These are phyloP conservation scores for Nylanderia fulva DNA, from an alignment of 1,140 invertebrate species.

Conservation along the genomic window DNA sequence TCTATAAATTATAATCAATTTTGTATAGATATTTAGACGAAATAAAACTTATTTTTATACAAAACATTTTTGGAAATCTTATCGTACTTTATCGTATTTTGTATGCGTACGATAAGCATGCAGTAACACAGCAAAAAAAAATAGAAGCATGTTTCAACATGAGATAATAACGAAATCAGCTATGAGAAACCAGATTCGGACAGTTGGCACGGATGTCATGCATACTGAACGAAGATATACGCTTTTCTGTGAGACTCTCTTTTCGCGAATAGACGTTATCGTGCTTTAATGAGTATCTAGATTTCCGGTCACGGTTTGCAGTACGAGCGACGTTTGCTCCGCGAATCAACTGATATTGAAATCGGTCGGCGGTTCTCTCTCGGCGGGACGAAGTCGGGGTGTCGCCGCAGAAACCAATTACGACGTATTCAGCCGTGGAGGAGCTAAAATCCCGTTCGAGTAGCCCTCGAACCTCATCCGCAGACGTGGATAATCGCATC, in stretches of 20 bases:
- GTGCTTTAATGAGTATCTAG: slow-evolving; percentile 37
- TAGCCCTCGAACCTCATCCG: slow-evolving; percentile 79
- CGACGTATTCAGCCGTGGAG: slow-evolving; percentile 75
- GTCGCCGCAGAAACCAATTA: slow-evolving; percentile 76
- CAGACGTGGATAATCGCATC: slow-evolving; percentile 75
- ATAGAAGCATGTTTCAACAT: neutral
- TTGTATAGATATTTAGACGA: neutral
- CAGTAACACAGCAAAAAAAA: neutral
- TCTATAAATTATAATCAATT: neutral
- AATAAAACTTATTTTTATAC: neutral
- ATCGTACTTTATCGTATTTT: neutral
- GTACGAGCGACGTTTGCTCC: slow-evolving; percentile 44
- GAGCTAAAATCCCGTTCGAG: slow-evolving; percentile 77
- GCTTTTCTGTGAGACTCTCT: slow-evolving; percentile 8
- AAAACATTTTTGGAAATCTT: neutral
- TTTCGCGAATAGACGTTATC: slow-evolving; percentile 13
- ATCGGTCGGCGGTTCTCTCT: slow-evolving; percentile 48
- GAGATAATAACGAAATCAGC: slow-evolving; percentile 34
- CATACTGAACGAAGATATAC: neutral
- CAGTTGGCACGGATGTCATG: neutral
- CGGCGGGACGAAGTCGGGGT: slow-evolving; percentile 21
- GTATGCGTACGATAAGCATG: no score
- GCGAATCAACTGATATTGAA: slow-evolving; percentile 58
- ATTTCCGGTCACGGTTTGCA: slow-evolving; percentile 55
- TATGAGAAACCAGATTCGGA: neutral